Evolutionary conservation across 1,140 invertebrate species (phyloP), one percentile per base, ranked within the genome.

Genomic region (Acromyrmex echinatior): DNA sequence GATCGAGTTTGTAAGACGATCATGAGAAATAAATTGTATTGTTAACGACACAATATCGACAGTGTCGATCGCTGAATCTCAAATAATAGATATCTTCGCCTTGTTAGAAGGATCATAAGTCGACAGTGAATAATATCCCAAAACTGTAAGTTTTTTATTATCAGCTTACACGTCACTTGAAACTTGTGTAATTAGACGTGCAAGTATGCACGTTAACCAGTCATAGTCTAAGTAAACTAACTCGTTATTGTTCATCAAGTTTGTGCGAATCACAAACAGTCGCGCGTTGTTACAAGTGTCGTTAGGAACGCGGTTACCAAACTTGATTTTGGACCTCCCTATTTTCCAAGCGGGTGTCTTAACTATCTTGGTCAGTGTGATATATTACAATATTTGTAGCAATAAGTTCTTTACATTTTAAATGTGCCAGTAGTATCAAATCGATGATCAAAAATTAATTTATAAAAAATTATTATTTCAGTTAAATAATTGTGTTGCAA

Each of bases 261-360:
- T 25, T 25, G 25, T 60, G 73, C 31, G 7, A 68, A 86, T 80
- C 14, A 51, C 62, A 45, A 68, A 86, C 21, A 80, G 35, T 58
- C n/a, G 49, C 2, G 12, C 10, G 21, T 76, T 28, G 45, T 86
- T 71, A 86, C 71, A 49, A 21, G 6, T 31, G 10, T 86, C 63
- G 25, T 86, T 78, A 63, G 3, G 45, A 28, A 51, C 10, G 5
- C 6, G 45, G 14, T 73, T 14, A 62, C 0, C 21, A n/a, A 18
- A 49, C 7, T 6, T 35, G 31, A 5, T 53, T 60, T 85, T 39
- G 51, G 39, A 78, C 12, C 16, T 51, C 58, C 16, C 45, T 12
- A 25, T 31, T 9, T 6, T 10, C 39, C 39, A 14, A 7, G 14
- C 9, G 6, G 9, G 56, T 70, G 14, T 0, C 2, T 45, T 10